A percentile compares a stretch with the other conserved stretches of the same genome.
phyloP scores from a whole-genome alignment of 1,140 invertebrate species.

The Bombus superbus region DNA sequence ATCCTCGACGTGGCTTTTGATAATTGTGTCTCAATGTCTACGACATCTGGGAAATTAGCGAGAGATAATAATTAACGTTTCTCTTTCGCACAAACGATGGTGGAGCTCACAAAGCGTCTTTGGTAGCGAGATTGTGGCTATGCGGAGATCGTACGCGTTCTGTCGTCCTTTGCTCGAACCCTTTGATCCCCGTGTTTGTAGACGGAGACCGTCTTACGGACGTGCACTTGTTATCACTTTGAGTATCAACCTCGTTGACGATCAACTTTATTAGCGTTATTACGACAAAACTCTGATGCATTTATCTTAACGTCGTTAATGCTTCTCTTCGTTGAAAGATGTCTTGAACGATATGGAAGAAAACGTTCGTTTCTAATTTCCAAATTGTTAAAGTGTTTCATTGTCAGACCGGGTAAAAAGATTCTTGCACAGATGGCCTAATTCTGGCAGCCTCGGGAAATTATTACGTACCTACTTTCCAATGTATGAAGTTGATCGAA shows the following conservation, averaged over 20 bases:
- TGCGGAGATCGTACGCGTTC: conserved; percentile 41
- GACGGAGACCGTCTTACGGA: conserved; percentile 14
- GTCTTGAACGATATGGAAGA: too few relatives aligned
- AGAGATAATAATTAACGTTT: conserved; percentile 67
- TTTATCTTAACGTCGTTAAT: neutral
- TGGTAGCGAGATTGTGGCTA: conserved; percentile 31
- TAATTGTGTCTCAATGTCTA: conserved; percentile 41
- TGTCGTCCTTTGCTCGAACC: conserved; percentile 49
- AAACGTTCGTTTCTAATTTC: too few relatives aligned
- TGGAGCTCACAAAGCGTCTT: conserved; percentile 55
- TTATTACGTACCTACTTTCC: too few relatives aligned
- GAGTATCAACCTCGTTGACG: conserved; percentile 8
- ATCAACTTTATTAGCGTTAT: conserved; percentile 12
- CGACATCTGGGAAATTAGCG: conserved; percentile 59
- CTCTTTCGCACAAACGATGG: conserved; percentile 56
- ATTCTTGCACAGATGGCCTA: too few relatives aligned
- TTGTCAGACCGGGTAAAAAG: too few relatives aligned
- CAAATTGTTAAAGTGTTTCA: too few relatives aligned
- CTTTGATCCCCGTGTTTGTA: conserved; percentile 54
- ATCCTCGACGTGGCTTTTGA: neutral
- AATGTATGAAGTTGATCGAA: too few relatives aligned
- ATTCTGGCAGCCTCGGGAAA: too few relatives aligned
- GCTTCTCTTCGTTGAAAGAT: neutral
- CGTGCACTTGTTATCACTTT: neutral
- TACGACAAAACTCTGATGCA: conserved; percentile 11